Conservation (phyloP, 1,140 invertebrate species). For the Pemphigus obesinymphae region DNA sequence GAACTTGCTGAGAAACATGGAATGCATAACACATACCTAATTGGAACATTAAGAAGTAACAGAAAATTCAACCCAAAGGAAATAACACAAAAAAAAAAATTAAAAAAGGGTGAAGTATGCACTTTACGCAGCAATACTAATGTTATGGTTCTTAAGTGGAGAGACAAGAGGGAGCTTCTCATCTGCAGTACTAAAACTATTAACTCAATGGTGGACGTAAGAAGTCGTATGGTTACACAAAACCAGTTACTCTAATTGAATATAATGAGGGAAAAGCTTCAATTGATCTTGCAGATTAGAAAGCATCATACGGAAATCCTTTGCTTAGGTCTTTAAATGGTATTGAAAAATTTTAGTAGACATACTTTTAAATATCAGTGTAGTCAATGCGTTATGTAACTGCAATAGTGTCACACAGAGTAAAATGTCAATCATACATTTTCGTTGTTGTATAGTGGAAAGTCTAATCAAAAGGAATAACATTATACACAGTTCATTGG, state of each 20-base stretch:
- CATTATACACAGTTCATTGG: not conserved
- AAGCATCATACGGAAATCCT: not conserved
- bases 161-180: slow-evolving; percentile 47
- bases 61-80: slow-evolving; percentile 45
- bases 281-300: slow-evolving; percentile 23
- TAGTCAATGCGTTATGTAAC: not conserved
- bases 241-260: slow-evolving; percentile 15
- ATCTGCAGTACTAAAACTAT: slow-evolving; percentile 46
- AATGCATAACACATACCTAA: slow-evolving; percentile 43
- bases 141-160: slow-evolving; percentile 46
- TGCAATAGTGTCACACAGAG: not conserved
- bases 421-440: not conserved
- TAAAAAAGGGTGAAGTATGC: slow-evolving; percentile 41
- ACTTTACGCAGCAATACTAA: not conserved
- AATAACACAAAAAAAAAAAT: slow-evolving; percentile 43
- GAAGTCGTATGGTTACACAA: slow-evolving; percentile 28
- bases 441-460: not conserved
- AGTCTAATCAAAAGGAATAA: not conserved
- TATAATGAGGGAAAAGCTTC: slow-evolving; percentile 30
- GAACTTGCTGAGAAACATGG: slow-evolving; percentile 44
- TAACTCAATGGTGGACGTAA: slow-evolving; percentile 30
- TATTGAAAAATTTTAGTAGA: not conserved
- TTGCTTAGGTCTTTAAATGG: not conserved
- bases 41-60: slow-evolving; percentile 44
- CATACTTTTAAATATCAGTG: not conserved